Base-by-base conservation (phyloP, 2,888 invertebrate genomes). In the Disparrhopalites patrizii region DNA sequence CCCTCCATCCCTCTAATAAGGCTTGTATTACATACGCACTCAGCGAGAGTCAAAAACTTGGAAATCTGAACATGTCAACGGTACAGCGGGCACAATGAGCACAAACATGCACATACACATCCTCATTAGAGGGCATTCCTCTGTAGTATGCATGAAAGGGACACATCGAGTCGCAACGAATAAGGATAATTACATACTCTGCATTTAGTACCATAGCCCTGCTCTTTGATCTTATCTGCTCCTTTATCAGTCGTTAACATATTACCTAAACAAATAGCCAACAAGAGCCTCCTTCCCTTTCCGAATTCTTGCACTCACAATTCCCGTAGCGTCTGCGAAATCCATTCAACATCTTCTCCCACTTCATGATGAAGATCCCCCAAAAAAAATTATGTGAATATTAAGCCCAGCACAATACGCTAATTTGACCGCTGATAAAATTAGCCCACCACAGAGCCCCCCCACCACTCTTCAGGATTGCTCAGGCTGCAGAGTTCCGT, bases 381-480 rank as follows among this genome's bases (percentile, higher is more conserved):
- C n/a, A n/a, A n/a, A n/a, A n/a, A n/a, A n/a, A n/a, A n/a, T n/a
- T n/a, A n/a, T n/a, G n/a, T n/a, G n/a, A n/a, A n/a, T n/a, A n/a
- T n/a, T n/a, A n/a, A n/a, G n/a, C n/a, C n/a, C 43, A 4, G 5
- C 43, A 7, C 43, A 43, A n/a, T 51, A 3, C 55, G 33, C 57
- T 28, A n/a, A n/a, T n/a, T n/a, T n/a, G n/a, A n/a, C n/a, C n/a
- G n/a, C n/a, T n/a, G n/a, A n/a, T n/a, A n/a, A n/a, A n/a, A n/a
- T n/a, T n/a, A n/a, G n/a, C n/a, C n/a, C n/a, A n/a, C n/a, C n/a
- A n/a, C n/a, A n/a, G n/a, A n/a, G n/a, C n/a, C n/a, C n/a, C n/a
- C 55, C 18, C 25, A 51, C 23, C 51, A 20, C 51, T 51, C 10
- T 57, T n/a, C n/a, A n/a, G n/a, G n/a, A n/a, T n/a, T n/a, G n/a